A percentile compares a stretch with the other conserved stretches of the same genome.
Evolutionary conservation across 2,113 vertebrate species (phyloP).

Genomic region (Bufo gargarizans): DNA sequence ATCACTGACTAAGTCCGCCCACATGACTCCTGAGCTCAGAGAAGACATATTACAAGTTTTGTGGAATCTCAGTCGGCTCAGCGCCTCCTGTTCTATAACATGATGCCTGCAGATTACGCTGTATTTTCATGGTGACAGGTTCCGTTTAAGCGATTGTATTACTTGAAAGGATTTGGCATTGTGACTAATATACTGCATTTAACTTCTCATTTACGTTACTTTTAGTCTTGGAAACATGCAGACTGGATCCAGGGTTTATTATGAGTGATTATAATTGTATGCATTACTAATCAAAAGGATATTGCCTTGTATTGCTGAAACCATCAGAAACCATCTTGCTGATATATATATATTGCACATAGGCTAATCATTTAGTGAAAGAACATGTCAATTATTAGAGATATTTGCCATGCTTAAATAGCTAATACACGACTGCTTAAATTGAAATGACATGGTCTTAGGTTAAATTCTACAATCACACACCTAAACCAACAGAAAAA

Average conservation of each 20-base stretch:
- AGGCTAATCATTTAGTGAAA: slow-evolving; percentile 59
- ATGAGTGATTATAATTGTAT: slow-evolving; percentile 42
- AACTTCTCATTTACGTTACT: slow-evolving; percentile 3
- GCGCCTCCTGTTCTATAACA: no score
- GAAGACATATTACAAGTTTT: no score
- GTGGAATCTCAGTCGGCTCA: no score
- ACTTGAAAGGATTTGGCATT: neutral
- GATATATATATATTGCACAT: slow-evolving; percentile 47
- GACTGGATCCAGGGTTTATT: slow-evolving; percentile 55
- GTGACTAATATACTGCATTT: neutral
- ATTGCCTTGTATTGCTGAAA: slow-evolving; percentile 50
- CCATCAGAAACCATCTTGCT: slow-evolving; percentile 32
- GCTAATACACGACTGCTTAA: slow-evolving; percentile 58
- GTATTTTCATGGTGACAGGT: no score
- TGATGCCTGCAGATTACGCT: no score
- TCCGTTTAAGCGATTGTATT: no score
- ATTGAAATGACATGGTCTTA: slow-evolving; percentile 60
- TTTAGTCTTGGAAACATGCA: slow-evolving; percentile 34
- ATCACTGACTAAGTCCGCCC: no score
- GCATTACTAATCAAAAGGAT: slow-evolving; percentile 60
- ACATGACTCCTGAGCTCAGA: no score
- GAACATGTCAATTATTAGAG: slow-evolving; percentile 60
- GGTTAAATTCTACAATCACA: slow-evolving; percentile 63
- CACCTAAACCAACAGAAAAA: slow-evolving; percentile 67
- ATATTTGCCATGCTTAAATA: slow-evolving; percentile 57